Percentiles rank a stretch among this genome's conserved stretches.
Conservation (phyloP, 1,140 invertebrate species). For the Onthophagus taurus region DNA sequence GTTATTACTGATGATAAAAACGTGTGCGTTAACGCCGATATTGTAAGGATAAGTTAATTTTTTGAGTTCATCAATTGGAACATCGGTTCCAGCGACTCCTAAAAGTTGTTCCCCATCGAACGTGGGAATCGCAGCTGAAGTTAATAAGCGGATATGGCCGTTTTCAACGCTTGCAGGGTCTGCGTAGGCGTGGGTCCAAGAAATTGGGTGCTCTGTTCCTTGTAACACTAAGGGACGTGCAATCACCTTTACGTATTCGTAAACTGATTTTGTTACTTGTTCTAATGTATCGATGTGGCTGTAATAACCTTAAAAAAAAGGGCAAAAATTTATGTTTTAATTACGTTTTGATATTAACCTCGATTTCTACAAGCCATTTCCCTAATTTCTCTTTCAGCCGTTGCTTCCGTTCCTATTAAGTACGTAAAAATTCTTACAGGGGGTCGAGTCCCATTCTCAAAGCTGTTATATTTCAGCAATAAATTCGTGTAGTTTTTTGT, state of each 20-base stretch:
- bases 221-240: slow-evolving; percentile 78
- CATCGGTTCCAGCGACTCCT: slow-evolving; percentile 88
- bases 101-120: slow-evolving; percentile 69
- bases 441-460: slow-evolving; percentile 52
- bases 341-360: slow-evolving; percentile 44
- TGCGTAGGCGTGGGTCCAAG: slow-evolving; percentile 84
- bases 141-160: slow-evolving; percentile 48
- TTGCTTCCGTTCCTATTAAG: slow-evolving; percentile 90
- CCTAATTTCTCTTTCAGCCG: slow-evolving; percentile 80
- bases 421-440: slow-evolving; percentile 95
- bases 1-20: slow-evolving; percentile 93
- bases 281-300: slow-evolving; percentile 86
- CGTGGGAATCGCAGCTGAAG: slow-evolving; percentile 77
- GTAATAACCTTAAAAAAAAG: slow-evolving; percentile 62
- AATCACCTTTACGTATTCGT: slow-evolving; percentile 86
- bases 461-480: slow-evolving; percentile 77
- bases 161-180: slow-evolving; percentile 37
- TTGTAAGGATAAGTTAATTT: slow-evolving; percentile 77
- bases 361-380: slow-evolving; percentile 95
- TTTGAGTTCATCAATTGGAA: slow-evolving; percentile 82
- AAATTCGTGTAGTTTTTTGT: slow-evolving; percentile 81
- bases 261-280: slow-evolving; percentile 86
- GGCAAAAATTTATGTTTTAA: slow-evolving; percentile 6
- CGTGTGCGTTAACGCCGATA: slow-evolving; percentile 90
- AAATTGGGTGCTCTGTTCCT: slow-evolving; percentile 62